Conservation (phyloP, 64 coral and sea anemone genomes). For the Pachyseris speciosa region DNA sequence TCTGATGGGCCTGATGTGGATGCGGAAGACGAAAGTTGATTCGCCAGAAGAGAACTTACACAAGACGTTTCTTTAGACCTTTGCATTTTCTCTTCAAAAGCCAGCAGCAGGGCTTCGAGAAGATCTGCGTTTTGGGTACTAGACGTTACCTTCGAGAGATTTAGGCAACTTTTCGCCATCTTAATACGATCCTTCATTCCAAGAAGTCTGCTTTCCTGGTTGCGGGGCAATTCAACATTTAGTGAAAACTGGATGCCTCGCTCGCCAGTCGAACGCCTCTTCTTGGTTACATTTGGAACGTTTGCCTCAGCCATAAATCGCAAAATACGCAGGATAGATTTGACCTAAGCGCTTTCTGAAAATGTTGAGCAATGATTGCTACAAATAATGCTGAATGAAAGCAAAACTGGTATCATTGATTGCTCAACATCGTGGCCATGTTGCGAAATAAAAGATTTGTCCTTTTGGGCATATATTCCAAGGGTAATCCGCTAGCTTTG, state of each 20-base stretch:
- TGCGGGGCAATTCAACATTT: background rate
- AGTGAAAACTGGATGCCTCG: background rate
- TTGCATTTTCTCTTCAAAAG: too few species aligned
- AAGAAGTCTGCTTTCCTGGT: background rate
- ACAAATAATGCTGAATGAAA: background rate
- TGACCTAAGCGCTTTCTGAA: background rate
- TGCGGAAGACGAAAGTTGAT: too few species aligned
- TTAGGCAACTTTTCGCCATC: background rate
- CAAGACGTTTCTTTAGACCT: too few species aligned
- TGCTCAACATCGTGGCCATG: background rate
- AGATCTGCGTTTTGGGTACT: too few species aligned
- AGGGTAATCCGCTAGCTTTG: too few species aligned
- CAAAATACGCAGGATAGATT: background rate
- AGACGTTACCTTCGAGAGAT: too few species aligned
- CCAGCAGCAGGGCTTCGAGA: too few species aligned
- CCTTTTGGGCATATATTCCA: too few species aligned
- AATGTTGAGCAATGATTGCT: background rate
- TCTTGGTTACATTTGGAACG: background rate
- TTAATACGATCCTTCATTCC: background rate
- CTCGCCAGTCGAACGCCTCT: background rate
- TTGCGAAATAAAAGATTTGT: background rate
- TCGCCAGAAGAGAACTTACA: too few species aligned
- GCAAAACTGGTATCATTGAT: background rate
- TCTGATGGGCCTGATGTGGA: too few species aligned
- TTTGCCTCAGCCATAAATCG: background rate